These are phyloP conservation scores for Acropora yongei DNA, from an alignment of 64 coral and sea anemone genomes.

Conservation along the genomic window DNA sequence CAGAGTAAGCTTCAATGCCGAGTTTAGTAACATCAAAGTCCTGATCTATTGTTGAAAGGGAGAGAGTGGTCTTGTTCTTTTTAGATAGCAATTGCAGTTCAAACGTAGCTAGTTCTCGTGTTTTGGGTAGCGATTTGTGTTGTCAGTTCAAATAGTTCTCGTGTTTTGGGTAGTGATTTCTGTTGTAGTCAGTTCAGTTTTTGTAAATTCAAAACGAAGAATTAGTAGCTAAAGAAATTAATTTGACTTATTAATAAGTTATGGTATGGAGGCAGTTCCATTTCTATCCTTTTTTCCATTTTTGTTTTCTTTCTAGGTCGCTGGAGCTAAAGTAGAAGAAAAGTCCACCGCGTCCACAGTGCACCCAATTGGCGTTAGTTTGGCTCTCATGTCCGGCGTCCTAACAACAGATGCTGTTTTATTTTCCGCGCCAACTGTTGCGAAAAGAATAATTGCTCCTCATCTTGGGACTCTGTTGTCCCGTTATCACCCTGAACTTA, in stretches of 20 bases:
- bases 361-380: slow-evolving; percentile 6
- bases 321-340: slow-evolving; percentile 43
- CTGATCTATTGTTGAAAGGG: no score
- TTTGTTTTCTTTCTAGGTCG: slow-evolving; percentile 10
- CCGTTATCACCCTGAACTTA: slow-evolving; percentile 69
- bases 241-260: neutral
- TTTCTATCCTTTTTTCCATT: neutral
- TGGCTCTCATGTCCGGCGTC: slow-evolving; percentile 72
- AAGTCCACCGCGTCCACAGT: slow-evolving; percentile 18
- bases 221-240: no score
- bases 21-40: no score
- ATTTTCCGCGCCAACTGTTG: slow-evolving; percentile 69
- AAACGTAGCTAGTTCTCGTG: no score
- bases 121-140: no score
- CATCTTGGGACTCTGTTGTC: slow-evolving; percentile 80
- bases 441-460: slow-evolving; percentile 83
- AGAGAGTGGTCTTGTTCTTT: no score
- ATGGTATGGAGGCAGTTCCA: neutral
- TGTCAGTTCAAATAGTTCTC: no score
- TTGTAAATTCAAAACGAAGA: no score
- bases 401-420: slow-evolving; percentile 48
- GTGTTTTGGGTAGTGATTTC: no score
- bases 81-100: no score
- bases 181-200: no score
- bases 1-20: slow-evolving; percentile 51